phyloP scores from a whole-genome alignment of 2,797 vertebrate genomes.

The Darevskia mixta region DNA sequence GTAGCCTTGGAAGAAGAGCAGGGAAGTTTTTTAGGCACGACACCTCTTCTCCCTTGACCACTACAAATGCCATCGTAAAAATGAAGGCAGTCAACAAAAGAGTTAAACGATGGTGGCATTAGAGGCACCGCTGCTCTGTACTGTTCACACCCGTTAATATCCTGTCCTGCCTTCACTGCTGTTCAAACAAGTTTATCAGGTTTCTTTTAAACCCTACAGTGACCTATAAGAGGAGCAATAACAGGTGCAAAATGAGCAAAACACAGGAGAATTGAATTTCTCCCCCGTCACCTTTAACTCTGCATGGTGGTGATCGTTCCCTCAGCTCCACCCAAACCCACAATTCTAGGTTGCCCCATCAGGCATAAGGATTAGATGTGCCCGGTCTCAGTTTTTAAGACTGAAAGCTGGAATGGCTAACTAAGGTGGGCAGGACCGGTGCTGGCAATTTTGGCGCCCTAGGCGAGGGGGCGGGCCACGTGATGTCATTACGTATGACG shows the following conservation, averaged over 20 bases:
- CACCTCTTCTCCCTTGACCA: background rate
- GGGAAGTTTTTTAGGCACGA: background rate
- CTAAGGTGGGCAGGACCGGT: no score
- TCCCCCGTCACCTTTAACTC: background rate
- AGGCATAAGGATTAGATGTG: background rate
- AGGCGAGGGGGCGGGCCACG: no score
- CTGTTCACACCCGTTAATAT: background rate
- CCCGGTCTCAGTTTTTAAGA: background rate
- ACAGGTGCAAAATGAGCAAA: no score
- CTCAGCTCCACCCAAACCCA: background rate
- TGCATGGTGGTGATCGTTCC: no score
- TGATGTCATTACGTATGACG: no score
- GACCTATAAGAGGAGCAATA: background rate
- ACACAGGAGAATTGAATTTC: background rate
- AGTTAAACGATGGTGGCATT: background rate
- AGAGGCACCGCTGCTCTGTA: background rate
- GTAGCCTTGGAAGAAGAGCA: background rate
- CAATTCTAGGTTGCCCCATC: background rate
- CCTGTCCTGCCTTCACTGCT: background rate
- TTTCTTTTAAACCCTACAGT: background rate
- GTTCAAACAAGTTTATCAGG: background rate
- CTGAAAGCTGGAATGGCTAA: background rate
- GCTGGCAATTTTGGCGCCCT: no score
- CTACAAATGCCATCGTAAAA: background rate
- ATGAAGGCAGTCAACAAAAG: background rate